phyloP scores from a whole-genome alignment of 2,113 vertebrate genomes.

The Corythoichthys haematopterus region DNA sequence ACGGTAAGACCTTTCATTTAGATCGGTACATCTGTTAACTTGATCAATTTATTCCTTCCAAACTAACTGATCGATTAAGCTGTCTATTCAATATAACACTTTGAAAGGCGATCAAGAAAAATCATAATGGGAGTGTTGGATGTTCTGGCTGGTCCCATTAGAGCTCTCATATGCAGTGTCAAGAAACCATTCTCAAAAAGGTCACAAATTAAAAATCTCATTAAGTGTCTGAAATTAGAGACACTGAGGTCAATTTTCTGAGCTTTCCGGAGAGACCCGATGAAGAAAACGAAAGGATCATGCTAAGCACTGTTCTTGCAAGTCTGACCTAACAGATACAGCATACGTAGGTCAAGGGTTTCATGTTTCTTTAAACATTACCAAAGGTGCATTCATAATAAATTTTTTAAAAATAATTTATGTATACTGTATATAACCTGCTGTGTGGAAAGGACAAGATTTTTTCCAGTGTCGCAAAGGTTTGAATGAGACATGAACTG shows the following conservation, averaged over 20 bases:
- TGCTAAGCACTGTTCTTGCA: constrained; percentile 29
- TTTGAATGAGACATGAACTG: neutral
- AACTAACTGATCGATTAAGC: constrained; percentile 4
- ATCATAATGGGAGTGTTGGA: constrained; percentile 30
- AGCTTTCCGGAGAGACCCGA: constrained; percentile 51
- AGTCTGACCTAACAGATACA: constrained; percentile 44
- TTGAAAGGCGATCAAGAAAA: constrained; percentile 16
- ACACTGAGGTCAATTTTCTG: constrained; percentile 60
- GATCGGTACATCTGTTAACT: neutral
- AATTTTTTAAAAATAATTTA: constrained; percentile 3
- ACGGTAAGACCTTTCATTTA: constrained; percentile 72
- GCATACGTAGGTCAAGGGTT: constrained; percentile 36
- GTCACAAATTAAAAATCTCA: constrained; percentile 78
- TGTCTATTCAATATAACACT: neutral
- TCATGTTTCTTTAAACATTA: constrained; percentile 31
- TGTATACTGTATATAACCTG: neutral
- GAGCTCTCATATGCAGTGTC: constrained; percentile 57
- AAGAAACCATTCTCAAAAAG: constrained; percentile 60
- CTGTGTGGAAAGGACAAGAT: neutral
- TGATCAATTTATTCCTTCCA: constrained; percentile 18
- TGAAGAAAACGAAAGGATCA: constrained; percentile 49
- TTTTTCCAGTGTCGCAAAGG: neutral
- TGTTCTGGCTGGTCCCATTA: constrained; percentile 28
- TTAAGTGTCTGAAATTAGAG: constrained; percentile 74
- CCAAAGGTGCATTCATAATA: no score